Evolutionary conservation across 1,140 invertebrate genomes (phyloP), one percentile per base, ranked within the genome.

Genomic region (Phenacoccus solenopsis): DNA sequence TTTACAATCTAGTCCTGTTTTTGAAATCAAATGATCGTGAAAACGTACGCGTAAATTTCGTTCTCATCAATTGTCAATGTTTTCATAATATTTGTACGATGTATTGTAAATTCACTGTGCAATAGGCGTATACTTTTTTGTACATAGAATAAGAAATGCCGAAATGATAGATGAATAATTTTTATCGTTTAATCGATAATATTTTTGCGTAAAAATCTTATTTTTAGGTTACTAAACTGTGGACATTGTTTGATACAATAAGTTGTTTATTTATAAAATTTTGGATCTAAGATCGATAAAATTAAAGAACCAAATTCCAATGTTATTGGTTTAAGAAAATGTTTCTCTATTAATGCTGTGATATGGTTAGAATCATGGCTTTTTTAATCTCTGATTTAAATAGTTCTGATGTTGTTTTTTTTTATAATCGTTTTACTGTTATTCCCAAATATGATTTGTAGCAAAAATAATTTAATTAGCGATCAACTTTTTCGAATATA

Each of bases 11-110:
- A 64, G 59, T 64, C 59, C 59, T 64, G 25, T 64, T 64, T 16
- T 24, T 64, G 59, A 64, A 64, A 64, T 64, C 59, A 64, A 64
- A 64, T 64, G 20, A 5, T 64, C 13, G 9, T 7, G 32, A 61
- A 64, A 49, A 49, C 4, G 16, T 9, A 49, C 16, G 38, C 16
- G 16, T n/a, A 16, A 16, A 49, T 9, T 9, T 49, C n/a, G n/a
- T n/a, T n/a, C 38, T 4, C 30, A n/a, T 49, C n/a, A 49, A 16
- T 49, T n/a, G 16, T 49, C 38, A n/a, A n/a, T 2, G 38, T n/a
- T 10, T 49, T 4, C 5, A 49, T 9, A 16, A 49, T n/a, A 16
- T 49, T 49, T 49, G 38, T 49, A 49, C 3, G 3, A n/a, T 49
- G 38, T n/a, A 49, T 49, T 49, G 38, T 49, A 49, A 9, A 49